Evolutionary conservation across 2,888 invertebrate species (phyloP), one percentile per base, ranked within the genome.

Genomic region (Polyploca ridens): DNA sequence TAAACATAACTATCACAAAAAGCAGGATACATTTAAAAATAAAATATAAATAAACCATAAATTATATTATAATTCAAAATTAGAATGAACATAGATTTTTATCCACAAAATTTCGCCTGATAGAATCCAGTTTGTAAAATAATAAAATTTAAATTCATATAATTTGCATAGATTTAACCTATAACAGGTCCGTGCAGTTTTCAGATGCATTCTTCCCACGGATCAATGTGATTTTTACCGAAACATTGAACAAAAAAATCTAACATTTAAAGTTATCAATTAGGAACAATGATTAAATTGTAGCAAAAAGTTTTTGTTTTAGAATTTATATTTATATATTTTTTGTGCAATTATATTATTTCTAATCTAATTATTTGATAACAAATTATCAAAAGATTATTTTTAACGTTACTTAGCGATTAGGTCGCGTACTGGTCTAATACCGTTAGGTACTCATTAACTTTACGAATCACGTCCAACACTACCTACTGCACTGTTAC

Each of bases 111-210:
- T 71, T 64, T 69, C 41, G 41, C 33, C 71, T 67, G 71, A 75
- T 76, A 76, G 76, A 73, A 80, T 81, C 81, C 79, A 76, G 83
- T 87, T 83, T 77, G 54, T n/a, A n/a, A n/a, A n/a, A n/a, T n/a
- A n/a, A n/a, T n/a, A n/a, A n/a, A n/a, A 76, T 76, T 78, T 78
- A 78, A 73, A 74, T 70, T 75, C 80, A 78, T 80, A 75, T 81
- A 81, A 92, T 92, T 91, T 91, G 92, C 92, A 92, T 93, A 86
- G 77, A 76, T 81, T 79, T 80, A 77, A 77, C 84, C 82, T 88
- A 87, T 82, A 88, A 91, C 91, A 74, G 89, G 91, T 91, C 82
- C 65, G 88, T 79, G 83, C 73, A 71, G 84, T 87, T 83, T 80
- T 74, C 79, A 82, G 73, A 64, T 61, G 62, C 61, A 46, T 64